Conservation (phyloP, 2,113 vertebrate species). For the Chloebia gouldiae region DNA sequence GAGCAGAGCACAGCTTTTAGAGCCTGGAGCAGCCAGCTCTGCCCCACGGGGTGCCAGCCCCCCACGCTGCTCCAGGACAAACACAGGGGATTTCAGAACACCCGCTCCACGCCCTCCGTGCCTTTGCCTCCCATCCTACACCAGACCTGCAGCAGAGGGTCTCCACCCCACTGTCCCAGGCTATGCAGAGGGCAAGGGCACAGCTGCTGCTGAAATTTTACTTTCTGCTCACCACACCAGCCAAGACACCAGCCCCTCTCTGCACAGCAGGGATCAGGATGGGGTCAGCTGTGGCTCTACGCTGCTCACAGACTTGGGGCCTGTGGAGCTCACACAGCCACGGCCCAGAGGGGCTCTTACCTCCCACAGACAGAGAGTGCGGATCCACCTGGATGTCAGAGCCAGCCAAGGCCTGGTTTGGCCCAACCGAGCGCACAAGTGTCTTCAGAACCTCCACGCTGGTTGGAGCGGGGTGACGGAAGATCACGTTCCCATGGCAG, state of each 20-base stretch:
- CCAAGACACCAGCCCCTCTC: no score
- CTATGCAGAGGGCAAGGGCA: not conserved
- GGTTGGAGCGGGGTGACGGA: slow-evolving; percentile 13
- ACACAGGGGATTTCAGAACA: fast-evolving
- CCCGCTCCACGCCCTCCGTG: no score
- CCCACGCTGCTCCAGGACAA: not conserved
- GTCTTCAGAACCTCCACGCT: not conserved
- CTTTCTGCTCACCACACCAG: not conserved
- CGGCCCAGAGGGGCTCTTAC: not conserved
- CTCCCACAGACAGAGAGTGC: slow-evolving; percentile 9
- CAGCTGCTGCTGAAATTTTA: fast-evolving
- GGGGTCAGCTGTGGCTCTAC: not conserved
- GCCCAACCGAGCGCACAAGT: not conserved
- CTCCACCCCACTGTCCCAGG: fast-evolving
- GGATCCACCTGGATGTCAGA: slow-evolving; percentile 43
- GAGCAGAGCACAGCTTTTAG: not conserved
- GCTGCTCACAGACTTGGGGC: not conserved
- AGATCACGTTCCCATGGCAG: slow-evolving; percentile 27
- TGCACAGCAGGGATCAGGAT: no score
- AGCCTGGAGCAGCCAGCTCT: not conserved
- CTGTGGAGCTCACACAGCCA: fast-evolving
- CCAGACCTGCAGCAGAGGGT: not conserved
- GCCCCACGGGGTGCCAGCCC: fast-evolving
- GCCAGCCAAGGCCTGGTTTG: slow-evolving; percentile 7
- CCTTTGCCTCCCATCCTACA: not conserved